Evolutionary conservation across 2,888 invertebrate species (phyloP).

Genomic region (Megastigmus dorsalis): DNA sequence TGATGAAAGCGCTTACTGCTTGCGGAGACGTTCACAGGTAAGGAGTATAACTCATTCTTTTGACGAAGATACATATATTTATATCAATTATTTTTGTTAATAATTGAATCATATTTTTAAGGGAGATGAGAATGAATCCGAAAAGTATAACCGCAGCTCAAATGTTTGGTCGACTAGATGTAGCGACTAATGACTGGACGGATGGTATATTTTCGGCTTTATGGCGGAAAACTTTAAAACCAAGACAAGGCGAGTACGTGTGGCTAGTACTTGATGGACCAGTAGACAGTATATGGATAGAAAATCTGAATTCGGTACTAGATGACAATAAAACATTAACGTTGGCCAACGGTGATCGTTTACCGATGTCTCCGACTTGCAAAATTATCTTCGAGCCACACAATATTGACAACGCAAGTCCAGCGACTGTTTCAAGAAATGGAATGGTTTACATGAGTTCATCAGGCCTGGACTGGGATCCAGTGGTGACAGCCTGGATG

Average conservation of each 20-base stretch:
- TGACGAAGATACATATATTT: not conserved
- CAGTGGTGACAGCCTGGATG: constrained; percentile 91
- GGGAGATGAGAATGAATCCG: constrained; percentile 98
- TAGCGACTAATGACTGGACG: constrained; percentile 99
- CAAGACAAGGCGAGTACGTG: constrained; percentile 89
- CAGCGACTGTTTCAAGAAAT: constrained; percentile 95
- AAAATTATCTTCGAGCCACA: constrained; percentile 98
- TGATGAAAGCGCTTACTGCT: constrained; percentile 93
- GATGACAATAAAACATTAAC: constrained; percentile 98
- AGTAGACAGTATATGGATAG: constrained; percentile 98
- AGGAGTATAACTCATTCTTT: constrained; percentile 22
- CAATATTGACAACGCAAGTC: constrained; percentile 98
- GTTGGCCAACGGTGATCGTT: constrained; percentile 94
- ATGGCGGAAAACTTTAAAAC: constrained; percentile 94
- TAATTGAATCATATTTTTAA: constrained; percentile 60
- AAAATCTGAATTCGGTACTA: constrained; percentile 96
- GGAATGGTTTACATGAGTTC: constrained; percentile 98
- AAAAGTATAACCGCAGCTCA: constrained; percentile 98
- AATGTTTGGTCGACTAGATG: constrained; percentile 97
- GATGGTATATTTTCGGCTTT: constrained; percentile 98
- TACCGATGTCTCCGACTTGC: constrained; percentile 94
- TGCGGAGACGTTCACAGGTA: constrained; percentile 89
- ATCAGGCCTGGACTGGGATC: constrained; percentile 94
- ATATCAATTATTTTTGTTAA: not conserved
- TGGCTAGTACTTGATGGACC: constrained; percentile 98